These are phyloP conservation scores for Ctenodactylus gundi DNA, from an alignment of 2,113 vertebrate genomes.

Conservation along the genomic window DNA sequence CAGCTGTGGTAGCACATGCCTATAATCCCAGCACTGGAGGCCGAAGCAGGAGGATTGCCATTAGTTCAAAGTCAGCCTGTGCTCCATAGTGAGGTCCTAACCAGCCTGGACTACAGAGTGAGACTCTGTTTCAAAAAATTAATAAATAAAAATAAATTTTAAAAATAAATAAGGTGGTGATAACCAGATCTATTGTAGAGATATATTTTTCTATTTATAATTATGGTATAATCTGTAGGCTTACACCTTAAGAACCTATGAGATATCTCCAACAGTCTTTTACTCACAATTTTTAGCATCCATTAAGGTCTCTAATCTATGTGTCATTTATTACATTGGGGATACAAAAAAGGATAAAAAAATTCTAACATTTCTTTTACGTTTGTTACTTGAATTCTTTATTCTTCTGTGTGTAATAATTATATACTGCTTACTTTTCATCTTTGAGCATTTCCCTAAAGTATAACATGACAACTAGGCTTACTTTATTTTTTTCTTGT, in stretches of 20 bases:
- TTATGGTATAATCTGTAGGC: not conserved
- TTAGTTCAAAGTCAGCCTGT: no score
- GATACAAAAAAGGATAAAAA: not conserved
- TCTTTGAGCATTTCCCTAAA: constrained; percentile 38
- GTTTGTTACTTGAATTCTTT: constrained; percentile 36
- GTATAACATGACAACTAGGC: not conserved
- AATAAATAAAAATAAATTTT: no score
- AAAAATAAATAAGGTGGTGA: constrained; percentile 18
- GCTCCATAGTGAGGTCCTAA: no score
- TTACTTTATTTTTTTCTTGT: constrained; percentile 1
- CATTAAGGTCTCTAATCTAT: not conserved
- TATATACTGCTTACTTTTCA: not conserved
- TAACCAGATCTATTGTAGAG: not conserved
- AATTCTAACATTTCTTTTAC: not conserved
- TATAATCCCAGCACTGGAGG: no score
- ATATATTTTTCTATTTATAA: not conserved
- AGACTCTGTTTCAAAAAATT: no score
- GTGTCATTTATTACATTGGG: not conserved
- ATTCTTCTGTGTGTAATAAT: not conserved
- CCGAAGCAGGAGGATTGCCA: no score
- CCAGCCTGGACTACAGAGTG: no score
- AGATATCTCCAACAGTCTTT: not conserved
- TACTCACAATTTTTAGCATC: constrained; percentile 8
- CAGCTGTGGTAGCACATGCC: no score
- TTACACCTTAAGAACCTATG: not conserved